Percentiles rank a stretch among this genome's conserved stretches.
phyloP scores from a whole-genome alignment of 2,113 vertebrate species.

The Callopanchax toddi region DNA sequence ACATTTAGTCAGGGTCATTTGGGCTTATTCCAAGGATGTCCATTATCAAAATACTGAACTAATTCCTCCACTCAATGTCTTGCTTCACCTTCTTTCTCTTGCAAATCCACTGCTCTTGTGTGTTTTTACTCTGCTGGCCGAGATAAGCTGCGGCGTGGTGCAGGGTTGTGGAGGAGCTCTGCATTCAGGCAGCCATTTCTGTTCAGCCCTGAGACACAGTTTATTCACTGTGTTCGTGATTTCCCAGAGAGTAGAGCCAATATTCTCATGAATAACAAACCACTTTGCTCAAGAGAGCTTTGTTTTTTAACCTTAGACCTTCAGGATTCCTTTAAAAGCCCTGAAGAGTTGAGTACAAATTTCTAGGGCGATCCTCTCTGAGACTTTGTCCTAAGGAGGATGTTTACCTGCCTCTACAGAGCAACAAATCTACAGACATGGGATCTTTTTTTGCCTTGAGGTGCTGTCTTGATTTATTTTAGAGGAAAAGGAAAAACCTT shows the following conservation, averaged over 20 bases:
- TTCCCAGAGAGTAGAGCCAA: slow-evolving; percentile 39
- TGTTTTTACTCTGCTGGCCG: slow-evolving; percentile 28
- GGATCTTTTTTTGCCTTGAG: background rate
- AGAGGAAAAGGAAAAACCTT: too few relatives aligned
- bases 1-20: slow-evolving; percentile 42
- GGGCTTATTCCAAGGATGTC: slow-evolving; percentile 59
- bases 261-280: slow-evolving; percentile 60
- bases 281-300: slow-evolving; percentile 33
- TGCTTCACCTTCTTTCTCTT: background rate
- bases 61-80: slow-evolving; percentile 46
- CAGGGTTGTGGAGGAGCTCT: slow-evolving; percentile 25
- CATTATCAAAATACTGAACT: slow-evolving; percentile 63
- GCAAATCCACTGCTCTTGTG: slow-evolving; percentile 22
- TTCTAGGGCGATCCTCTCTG: slow-evolving; percentile 52
- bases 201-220: slow-evolving; percentile 11
- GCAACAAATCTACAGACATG: slow-evolving; percentile 4
- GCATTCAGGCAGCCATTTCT: slow-evolving; percentile 39
- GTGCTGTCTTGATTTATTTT: slow-evolving; percentile 18
- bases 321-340: slow-evolving; percentile 33
- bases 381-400: slow-evolving; percentile 20
- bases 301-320: slow-evolving; percentile 44
- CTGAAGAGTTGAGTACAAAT: slow-evolving; percentile 54
- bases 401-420: slow-evolving; percentile 11
- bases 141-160: slow-evolving; percentile 51
- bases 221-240: slow-evolving; percentile 42